Evolutionary conservation across 1,140 invertebrate genomes (phyloP).

Genomic region (Listronotus oregonensis): DNA sequence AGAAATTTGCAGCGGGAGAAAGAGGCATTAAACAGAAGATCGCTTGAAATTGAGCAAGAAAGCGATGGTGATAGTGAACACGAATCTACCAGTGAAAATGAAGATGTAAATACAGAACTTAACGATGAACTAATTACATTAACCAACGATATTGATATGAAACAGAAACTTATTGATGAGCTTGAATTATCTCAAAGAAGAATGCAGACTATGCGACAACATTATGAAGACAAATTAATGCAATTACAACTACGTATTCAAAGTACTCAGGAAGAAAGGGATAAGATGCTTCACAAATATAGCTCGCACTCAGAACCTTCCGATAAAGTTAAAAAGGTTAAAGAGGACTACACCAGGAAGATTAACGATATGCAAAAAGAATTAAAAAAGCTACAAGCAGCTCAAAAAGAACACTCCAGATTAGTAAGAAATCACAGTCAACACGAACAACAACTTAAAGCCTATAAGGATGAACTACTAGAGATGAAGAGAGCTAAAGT

Average conservation of each 20-base stretch:
- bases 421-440: slow-evolving; percentile 82
- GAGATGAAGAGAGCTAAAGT: slow-evolving; percentile 91
- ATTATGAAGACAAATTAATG: slow-evolving; percentile 94
- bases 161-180: slow-evolving; percentile 92
- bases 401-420: slow-evolving; percentile 88
- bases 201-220: slow-evolving; percentile 80
- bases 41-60: slow-evolving; percentile 54
- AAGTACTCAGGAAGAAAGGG: slow-evolving; percentile 90
- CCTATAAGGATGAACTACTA: slow-evolving; percentile 77
- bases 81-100: slow-evolving; percentile 67
- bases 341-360: slow-evolving; percentile 90
- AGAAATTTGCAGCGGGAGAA: slow-evolving; percentile 67
- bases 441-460: slow-evolving; percentile 80
- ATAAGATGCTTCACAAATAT: slow-evolving; percentile 81
- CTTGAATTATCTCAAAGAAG: slow-evolving; percentile 86
- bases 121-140: slow-evolving; percentile 77
- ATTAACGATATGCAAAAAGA: slow-evolving; percentile 84
- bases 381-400: slow-evolving; percentile 82
- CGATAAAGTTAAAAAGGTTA: slow-evolving; percentile 84
- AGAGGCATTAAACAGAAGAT: slow-evolving; percentile 53
- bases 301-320: slow-evolving; percentile 60
- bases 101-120: slow-evolving; percentile 56
- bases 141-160: slow-evolving; percentile 89
- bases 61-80: slow-evolving; percentile 53
- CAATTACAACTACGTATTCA: slow-evolving; percentile 86